Evolutionary conservation across 2,888 invertebrate species (phyloP).

Genomic region (Lobophora halterata): DNA sequence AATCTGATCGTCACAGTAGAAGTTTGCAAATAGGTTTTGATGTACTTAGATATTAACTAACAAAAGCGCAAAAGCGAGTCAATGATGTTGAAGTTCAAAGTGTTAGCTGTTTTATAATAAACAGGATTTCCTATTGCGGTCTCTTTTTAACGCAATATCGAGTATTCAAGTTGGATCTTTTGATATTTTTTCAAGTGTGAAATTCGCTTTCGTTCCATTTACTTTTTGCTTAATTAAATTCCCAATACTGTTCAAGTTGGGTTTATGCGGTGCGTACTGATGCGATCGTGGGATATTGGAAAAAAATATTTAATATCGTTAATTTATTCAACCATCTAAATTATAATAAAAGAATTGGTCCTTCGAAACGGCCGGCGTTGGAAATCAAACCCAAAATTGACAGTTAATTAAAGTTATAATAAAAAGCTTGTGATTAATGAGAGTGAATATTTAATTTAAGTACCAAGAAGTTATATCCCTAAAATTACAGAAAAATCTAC

Average conservation of each 20-base stretch:
- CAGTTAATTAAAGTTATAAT: no score
- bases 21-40: no score
- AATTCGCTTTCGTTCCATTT: slow-evolving; percentile 68
- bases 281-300: slow-evolving; percentile 25
- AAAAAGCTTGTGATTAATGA: no score
- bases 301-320: slow-evolving; percentile 46
- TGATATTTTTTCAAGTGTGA: slow-evolving; percentile 67
- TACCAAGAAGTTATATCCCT: no score
- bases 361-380: no score
- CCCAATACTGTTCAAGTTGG: slow-evolving; percentile 49
- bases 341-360: slow-evolving; percentile 21
- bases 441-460: no score
- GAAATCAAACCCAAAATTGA: no score
- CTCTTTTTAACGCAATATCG: slow-evolving; percentile 62
- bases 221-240: slow-evolving; percentile 68
- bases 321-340: slow-evolving; percentile 52
- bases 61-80: no score
- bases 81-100: slow-evolving; percentile 29
- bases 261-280: slow-evolving; percentile 25
- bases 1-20: no score
- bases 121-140: slow-evolving; percentile 65
- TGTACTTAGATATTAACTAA: no score
- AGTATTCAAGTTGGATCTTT: slow-evolving; percentile 62
- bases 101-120: slow-evolving; percentile 40
- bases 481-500: no score